Base-by-base conservation (phyloP, 1,140 invertebrate genomes). In the Diploscapter pachys region DNA sequence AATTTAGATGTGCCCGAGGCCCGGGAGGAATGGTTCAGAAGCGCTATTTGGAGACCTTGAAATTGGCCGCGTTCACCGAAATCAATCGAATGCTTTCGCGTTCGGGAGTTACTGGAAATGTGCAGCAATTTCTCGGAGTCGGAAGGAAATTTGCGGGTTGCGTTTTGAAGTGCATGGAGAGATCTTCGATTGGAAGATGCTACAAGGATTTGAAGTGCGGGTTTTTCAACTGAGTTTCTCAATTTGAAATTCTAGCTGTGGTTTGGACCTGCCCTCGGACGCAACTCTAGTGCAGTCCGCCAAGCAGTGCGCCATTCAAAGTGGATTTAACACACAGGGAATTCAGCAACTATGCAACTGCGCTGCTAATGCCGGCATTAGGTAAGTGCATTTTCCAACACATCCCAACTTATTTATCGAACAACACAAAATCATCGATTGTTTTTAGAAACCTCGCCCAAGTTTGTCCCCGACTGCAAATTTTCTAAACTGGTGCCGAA, bases 91-190 rank as follows among this genome's bases (percentile, higher is more conserved):
- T 78, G 78, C 70, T 78, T n/a, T 49, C 53, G 13, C 52, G 74
- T 59, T 77, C 57, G 51, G 70, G 74, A 62, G 75, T 78, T 63
- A 65, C 63, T 61, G 75, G 65, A 4, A 67, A 78, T 53, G 72
- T 65, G 1, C 73, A 78, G 72, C 57, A 59, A 9, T 68, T 78
- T 59, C 70, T 78, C 49, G 64, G 71, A 3, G 72, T 68, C n/a
- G 76, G 76, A 68, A 78, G 75, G 76, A 78, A 78, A 51, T 78
- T 78, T n/a, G 76, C 76, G 71, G 67, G 65, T 31, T 78, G 75
- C 53, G 67, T 78, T 4, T 71, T 72, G 75, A 77, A 61, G 57
- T 72, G 77, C 51, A 77, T 72, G 73, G 74, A 72, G 49, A 63
- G 70, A 54, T 64, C 69, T 53, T 70, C 53, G 13, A 31, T 31